A percentile compares a stretch with the other conserved stretches of the same genome.
phyloP scores from a whole-genome alignment of 2,113 vertebrate genomes.

The Willisornis vidua region DNA sequence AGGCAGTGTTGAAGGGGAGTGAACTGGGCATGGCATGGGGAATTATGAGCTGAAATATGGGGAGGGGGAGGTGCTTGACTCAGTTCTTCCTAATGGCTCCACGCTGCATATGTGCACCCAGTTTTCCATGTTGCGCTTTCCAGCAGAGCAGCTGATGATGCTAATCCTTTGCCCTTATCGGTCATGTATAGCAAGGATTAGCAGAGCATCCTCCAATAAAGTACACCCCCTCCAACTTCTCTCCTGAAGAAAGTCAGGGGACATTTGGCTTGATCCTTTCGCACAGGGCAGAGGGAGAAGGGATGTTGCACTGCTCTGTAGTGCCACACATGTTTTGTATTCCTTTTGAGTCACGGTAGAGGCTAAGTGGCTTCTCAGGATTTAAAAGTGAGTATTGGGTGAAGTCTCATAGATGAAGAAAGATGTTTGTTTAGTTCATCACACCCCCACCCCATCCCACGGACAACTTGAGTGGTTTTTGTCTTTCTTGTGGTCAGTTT shows the following conservation, averaged over 20 bases:
- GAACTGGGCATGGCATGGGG: neutral
- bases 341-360: neutral
- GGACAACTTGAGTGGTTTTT: neutral
- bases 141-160: slow-evolving; percentile 29
- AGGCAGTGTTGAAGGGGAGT: neutral
- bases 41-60: neutral
- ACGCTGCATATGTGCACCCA: slow-evolving; percentile 45
- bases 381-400: neutral
- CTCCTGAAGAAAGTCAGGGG: neutral
- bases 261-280: neutral
- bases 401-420: neutral
- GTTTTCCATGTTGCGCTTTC: slow-evolving; percentile 20
- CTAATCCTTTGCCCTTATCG: neutral
- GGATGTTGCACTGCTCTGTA: neutral
- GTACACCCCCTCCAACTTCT: neutral
- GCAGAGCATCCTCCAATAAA: neutral
- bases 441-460: neutral
- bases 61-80: neutral
- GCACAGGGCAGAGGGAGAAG: neutral
- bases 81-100: slow-evolving; percentile 23
- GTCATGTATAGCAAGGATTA: neutral
- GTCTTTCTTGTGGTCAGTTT: neutral
- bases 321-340: neutral
- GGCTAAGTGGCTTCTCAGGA: neutral
- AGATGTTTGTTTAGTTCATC: neutral